phyloP scores from a whole-genome alignment of 2,888 invertebrate species.

The Hesperia comma region DNA sequence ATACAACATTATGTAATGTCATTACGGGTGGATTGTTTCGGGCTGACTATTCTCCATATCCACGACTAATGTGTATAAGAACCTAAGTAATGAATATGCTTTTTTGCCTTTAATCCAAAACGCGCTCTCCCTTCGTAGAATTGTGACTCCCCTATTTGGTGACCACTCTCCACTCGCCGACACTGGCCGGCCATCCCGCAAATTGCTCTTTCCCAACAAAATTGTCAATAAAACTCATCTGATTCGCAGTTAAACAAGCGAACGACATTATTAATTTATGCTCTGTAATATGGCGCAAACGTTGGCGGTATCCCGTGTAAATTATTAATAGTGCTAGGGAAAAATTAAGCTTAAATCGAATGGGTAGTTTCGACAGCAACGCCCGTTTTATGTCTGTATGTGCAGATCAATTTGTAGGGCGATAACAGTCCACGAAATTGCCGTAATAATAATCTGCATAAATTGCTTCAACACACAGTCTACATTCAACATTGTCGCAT shows the following conservation, averaged over 20 bases:
- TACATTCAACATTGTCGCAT: conserved; percentile 36
- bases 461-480: conserved; percentile 34
- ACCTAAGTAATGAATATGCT: conserved; percentile 29
- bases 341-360: conserved; percentile 83
- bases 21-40: conserved; percentile 14
- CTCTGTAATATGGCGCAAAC: conserved; percentile 82
- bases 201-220: conserved; percentile 83
- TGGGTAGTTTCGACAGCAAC: conserved; percentile 80
- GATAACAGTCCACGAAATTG: conserved; percentile 55
- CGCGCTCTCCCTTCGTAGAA: conserved; percentile 46
- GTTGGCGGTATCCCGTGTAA: conserved; percentile 80
- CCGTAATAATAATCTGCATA: conserved; percentile 46
- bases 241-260: conserved; percentile 84
- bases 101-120: conserved; percentile 31
- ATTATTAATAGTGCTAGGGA: conserved; percentile 84
- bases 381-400: conserved; percentile 78
- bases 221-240: conserved; percentile 85
- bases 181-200: conserved; percentile 79
- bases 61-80: conserved; percentile 3
- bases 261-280: conserved; percentile 84
- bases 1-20: too few species aligned
- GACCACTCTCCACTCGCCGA: conserved; percentile 81
- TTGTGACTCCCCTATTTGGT: conserved; percentile 70
- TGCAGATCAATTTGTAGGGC: conserved; percentile 75
- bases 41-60: too few species aligned